Conservation (phyloP, 2,797 vertebrate species). For the Amniataba percoides region DNA sequence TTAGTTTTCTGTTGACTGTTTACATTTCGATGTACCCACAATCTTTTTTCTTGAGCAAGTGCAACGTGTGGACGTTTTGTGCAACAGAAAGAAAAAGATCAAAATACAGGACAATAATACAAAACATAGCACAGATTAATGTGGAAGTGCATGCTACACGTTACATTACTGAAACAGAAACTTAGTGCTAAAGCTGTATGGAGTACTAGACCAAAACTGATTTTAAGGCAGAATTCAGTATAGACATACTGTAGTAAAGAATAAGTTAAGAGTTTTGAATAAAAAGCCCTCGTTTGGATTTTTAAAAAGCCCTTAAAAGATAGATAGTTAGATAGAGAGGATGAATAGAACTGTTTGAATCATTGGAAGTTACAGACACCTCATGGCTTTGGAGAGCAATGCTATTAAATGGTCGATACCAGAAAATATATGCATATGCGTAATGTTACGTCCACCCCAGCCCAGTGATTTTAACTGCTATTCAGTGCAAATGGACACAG, state of each 20-base stretch:
- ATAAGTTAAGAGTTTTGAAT: slow-evolving; percentile 62
- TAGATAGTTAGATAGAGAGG: not conserved
- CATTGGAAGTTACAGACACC: slow-evolving; percentile 33
- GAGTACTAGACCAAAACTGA: slow-evolving; percentile 55
- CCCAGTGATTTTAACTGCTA: slow-evolving; percentile 73
- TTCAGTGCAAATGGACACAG: slow-evolving; percentile 78
- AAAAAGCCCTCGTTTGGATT: slow-evolving; percentile 58
- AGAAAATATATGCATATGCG: slow-evolving; percentile 25
- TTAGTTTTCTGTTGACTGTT: slow-evolving; percentile 52
- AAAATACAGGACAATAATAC: slow-evolving; percentile 59
- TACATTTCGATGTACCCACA: slow-evolving; percentile 56
- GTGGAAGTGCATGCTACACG: slow-evolving; percentile 81
- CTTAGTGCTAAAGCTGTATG: slow-evolving; percentile 73
- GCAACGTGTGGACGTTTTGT: slow-evolving; percentile 81
- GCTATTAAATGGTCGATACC: slow-evolving; percentile 28
- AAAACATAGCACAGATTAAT: slow-evolving; percentile 72
- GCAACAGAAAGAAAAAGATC: slow-evolving; percentile 78
- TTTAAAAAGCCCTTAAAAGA: slow-evolving; percentile 46
- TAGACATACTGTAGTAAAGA: slow-evolving; percentile 55
- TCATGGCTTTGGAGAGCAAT: slow-evolving; percentile 55
- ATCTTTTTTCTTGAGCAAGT: slow-evolving; percentile 73
- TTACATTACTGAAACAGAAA: slow-evolving; percentile 69
- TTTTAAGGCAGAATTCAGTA: slow-evolving; percentile 76
- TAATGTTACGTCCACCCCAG: slow-evolving; percentile 59
- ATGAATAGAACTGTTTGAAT: slow-evolving; percentile 37